Evolutionary conservation across 2,113 vertebrate genomes (phyloP), one percentile per base, ranked within the genome.

Genomic region (Mus pahari): DNA sequence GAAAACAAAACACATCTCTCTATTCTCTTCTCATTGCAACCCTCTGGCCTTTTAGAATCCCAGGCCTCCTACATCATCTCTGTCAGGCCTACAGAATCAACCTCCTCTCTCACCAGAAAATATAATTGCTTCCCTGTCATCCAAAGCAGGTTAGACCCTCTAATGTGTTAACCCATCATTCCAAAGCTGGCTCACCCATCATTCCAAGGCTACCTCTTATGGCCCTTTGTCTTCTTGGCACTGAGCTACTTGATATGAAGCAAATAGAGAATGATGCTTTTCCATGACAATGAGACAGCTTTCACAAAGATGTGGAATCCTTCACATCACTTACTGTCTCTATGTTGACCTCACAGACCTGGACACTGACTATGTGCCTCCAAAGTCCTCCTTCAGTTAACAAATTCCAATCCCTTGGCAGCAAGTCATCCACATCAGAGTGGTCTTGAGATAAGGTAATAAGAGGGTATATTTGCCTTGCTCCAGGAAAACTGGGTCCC

Each of bases 381-480:
- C 0, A 31, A 74, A 6, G 31, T 73, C 45, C 86, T 53, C 0
- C 9, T 19, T n/a, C 81, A 42, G 16, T 5, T 1, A 2, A 26
- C 2, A n/a, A 16, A 19, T n/a, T 9, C 7, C 8, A 22, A 17
- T 17, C 28, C 16, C 17, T 33, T n/a, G 24, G 2, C 45, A 14
- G 64, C 6, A n/a, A n/a, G 4, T 0, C 2, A 33, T 55, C 4
- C 45, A 14, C 26, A 1, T n/a, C 1, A 5, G 73, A 2, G 7
- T 24, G 17, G 7, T 22, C 1, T 62, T 77, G 55, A 6, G 14
- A 19, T 24, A 50, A 64, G n/a, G 36, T 42, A 33, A 48, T 36
- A 39, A 24, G 20, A 39, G 36, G 20, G 50, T 36, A 7, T 20
- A 55, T 17, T 66, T 62, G 48, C 5, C 53, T 90, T 20, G 24